A percentile compares a stretch with the other conserved stretches of the same genome.
phyloP scores from a whole-genome alignment of 2,113 vertebrate genomes.

The Pluvialis apricaria region DNA sequence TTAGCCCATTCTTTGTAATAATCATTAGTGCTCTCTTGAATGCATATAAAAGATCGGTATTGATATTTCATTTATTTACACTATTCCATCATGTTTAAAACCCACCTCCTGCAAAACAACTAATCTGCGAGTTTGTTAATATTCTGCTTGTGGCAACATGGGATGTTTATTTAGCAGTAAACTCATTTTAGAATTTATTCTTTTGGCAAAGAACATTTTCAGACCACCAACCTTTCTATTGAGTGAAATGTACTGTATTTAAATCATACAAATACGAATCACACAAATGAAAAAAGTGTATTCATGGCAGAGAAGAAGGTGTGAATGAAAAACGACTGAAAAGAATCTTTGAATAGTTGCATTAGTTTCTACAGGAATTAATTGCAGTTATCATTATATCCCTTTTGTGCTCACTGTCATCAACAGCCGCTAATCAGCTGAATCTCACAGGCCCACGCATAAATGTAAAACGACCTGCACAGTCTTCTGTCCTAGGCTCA shows the following conservation, averaged over 20 bases:
- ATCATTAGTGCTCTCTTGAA: conserved; percentile 54
- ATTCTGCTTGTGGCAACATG: neutral
- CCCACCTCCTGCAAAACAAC: neutral
- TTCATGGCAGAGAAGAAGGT: neutral
- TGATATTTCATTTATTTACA: conserved; percentile 63
- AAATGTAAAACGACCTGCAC: neutral
- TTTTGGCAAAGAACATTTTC: neutral
- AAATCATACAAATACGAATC: neutral
- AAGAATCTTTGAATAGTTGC: neutral
- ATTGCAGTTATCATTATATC: neutral
- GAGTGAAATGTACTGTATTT: neutral
- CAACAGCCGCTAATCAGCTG: neutral
- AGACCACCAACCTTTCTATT: neutral
- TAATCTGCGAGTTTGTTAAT: neutral
- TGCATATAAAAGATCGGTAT: conserved; percentile 50
- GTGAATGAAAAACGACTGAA: neutral
- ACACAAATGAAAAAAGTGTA: neutral
- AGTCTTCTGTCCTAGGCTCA: neutral
- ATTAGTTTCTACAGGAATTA: conserved; percentile 31
- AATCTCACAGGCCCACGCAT: neutral
- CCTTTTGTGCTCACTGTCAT: neutral
- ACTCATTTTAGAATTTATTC: neutral
- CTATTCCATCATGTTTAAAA: conserved; percentile 31
- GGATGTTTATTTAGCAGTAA: neutral
- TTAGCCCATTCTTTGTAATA: conserved; percentile 42